phyloP scores from a whole-genome alignment of 2,888 invertebrate species.

The Yponomeuta malinellus region DNA sequence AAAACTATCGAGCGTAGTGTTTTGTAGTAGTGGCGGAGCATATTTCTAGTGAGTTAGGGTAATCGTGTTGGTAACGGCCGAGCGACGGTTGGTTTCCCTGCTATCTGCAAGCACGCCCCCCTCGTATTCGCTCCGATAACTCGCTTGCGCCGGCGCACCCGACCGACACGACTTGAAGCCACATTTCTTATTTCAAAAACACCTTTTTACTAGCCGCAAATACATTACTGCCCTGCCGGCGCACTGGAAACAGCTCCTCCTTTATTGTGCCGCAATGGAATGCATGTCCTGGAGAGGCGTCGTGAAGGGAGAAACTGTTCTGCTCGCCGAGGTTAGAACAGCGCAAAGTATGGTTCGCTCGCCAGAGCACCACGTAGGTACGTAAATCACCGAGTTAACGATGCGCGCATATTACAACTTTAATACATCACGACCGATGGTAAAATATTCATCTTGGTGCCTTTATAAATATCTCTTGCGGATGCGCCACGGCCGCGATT shows the following conservation, averaged over 20 bases:
- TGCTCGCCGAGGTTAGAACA: constrained; percentile 34
- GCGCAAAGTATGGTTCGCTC: constrained; percentile 44
- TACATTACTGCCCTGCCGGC: constrained; percentile 55
- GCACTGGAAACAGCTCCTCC: constrained; percentile 29
- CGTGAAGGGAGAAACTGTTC: constrained; percentile 17
- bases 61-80: constrained; percentile 63
- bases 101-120: constrained; percentile 65
- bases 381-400: constrained; percentile 64
- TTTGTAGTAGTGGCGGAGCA: constrained; percentile 38
- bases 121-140: constrained; percentile 76
- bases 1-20: too few species aligned
- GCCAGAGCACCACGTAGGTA: constrained; percentile 31
- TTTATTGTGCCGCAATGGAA: constrained; percentile 50
- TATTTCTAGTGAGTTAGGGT: constrained; percentile 71
- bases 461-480: constrained; percentile 26
- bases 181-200: constrained; percentile 64
- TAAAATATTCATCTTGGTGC: constrained; percentile 40
- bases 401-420: constrained; percentile 53
- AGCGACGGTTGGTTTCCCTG: constrained; percentile 72
- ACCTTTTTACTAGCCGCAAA: constrained; percentile 46
- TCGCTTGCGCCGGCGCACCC: constrained; percentile 69
- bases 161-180: constrained; percentile 66
- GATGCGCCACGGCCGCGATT: constrained; percentile 21
- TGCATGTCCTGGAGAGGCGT: constrained; percentile 18
- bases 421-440: constrained; percentile 39